Evolutionary conservation across 1,140 invertebrate species (phyloP).

Genomic region (Drosophila auraria): DNA sequence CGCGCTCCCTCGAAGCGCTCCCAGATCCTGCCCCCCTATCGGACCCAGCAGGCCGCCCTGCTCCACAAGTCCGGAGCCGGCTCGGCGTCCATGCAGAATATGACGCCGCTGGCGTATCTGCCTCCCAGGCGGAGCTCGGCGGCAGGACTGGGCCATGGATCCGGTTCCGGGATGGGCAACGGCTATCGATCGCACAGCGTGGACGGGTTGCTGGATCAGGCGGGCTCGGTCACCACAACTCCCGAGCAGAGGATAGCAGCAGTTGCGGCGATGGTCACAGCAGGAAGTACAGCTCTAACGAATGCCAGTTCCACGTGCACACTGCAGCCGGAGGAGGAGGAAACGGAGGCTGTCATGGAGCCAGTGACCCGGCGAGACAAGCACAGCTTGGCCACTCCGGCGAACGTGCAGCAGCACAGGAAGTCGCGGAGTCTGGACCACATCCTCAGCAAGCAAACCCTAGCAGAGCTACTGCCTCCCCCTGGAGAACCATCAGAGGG

Average conservation of each 20-base stretch:
- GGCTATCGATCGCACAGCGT: constrained; percentile 83
- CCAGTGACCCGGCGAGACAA: constrained; percentile 70
- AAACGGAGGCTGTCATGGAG: constrained; percentile 10
- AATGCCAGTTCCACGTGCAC: constrained; percentile 80
- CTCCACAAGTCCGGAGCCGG: constrained; percentile 62
- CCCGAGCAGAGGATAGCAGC: constrained; percentile 77
- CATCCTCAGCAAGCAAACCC: constrained; percentile 86
- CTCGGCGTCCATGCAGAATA: constrained; percentile 79
- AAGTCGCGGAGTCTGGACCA: constrained; percentile 90
- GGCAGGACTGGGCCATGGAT: constrained; percentile 60
- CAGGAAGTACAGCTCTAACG: constrained; percentile 76
- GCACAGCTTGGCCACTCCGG: constrained; percentile 44
- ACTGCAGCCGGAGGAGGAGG: constrained; percentile 67
- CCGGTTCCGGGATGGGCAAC: constrained; percentile 55
- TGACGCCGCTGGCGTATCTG: constrained; percentile 63
- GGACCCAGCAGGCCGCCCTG: constrained; percentile 72
- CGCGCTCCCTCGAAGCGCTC: constrained; percentile 61
- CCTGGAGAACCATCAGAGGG: constrained; percentile 70
- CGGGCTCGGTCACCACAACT: constrained; percentile 50
- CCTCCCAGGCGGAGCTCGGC: constrained; percentile 72
- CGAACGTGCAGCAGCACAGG: constrained; percentile 80
- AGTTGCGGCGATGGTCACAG: constrained; percentile 71
- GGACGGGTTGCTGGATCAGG: constrained; percentile 78
- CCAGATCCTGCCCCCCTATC: constrained; percentile 73
- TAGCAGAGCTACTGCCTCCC: constrained; percentile 71